Evolutionary conservation across 2,888 invertebrate species (phyloP), one percentile per base, ranked within the genome.

Genomic region (Eucriotettix oculatus): DNA sequence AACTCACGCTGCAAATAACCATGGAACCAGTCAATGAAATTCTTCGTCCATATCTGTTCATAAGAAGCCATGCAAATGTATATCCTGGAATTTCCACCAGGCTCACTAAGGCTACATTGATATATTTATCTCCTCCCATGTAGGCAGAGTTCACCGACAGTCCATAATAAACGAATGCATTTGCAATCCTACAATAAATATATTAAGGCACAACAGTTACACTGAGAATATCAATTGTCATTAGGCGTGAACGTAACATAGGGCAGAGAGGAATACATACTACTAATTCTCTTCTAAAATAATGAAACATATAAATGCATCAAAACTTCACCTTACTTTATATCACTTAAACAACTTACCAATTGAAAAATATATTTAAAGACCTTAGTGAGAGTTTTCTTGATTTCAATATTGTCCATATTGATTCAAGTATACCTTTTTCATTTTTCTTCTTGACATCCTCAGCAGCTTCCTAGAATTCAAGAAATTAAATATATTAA

Each of bases 61-160:
- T 64, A 11, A 64, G 60, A 17, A 65, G 56, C 65, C 80, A 79
- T 1, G 67, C 65, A 58, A 80, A 60, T 7, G 75, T 72, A 66
- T 81, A 81, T 3, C 81, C 80, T 10, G 82, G 82, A 65, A 82
- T 80, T 70, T 82, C 81, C 10, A 81, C 61, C 7, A 65, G 59
- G 40, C 62, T 60, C 52, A 65, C 65, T 41, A 68, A 61, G 11
- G 67, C 62, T 60, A 69, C 68, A 58, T 68, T 69, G 3, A 68
- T 53, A 59, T 67, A 69, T 16, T 67, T 64, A 60, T 68, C 65
- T 42, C 67, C 67, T 10, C 67, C 66, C 41, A 70, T 59, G 17
- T 64, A 63, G 11, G 65, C 66, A 1, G 69, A 67, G 62, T 68
- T 69, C 57, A 69, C 63, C 9, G 66, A 66, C 14, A 70, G 58